phyloP scores from a whole-genome alignment of 2,888 invertebrate genomes.

The Heliothis peltigera region DNA sequence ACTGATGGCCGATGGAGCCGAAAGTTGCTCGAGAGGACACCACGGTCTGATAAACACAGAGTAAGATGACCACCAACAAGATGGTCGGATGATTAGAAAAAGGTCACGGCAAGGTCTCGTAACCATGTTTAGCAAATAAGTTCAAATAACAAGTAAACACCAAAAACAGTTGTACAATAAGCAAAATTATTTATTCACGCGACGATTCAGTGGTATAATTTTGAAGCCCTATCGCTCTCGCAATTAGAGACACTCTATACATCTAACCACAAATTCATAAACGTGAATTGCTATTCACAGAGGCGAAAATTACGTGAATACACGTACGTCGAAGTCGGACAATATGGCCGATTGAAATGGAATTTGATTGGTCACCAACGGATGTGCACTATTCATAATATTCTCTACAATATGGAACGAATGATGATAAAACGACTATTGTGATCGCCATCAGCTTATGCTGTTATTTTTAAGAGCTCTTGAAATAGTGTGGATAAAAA shows the following conservation, averaged over 20 bases:
- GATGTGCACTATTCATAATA: slow-evolving; percentile 53
- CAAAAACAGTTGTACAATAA: slow-evolving; percentile 7
- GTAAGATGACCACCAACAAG: no score
- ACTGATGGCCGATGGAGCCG: no score
- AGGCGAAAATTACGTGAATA: slow-evolving; percentile 26
- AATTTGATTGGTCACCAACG: slow-evolving; percentile 51
- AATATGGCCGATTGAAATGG: slow-evolving; percentile 48
- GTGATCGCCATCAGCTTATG: slow-evolving; percentile 3
- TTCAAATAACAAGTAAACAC: neutral
- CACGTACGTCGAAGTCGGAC: slow-evolving; percentile 27
- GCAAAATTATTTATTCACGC: slow-evolving; percentile 11
- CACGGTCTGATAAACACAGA: no score
- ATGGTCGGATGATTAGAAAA: no score
- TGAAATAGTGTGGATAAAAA: neutral
- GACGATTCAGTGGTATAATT: slow-evolving; percentile 18
- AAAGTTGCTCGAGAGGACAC: no score
- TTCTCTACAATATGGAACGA: slow-evolving; percentile 13
- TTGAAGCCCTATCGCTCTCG: slow-evolving; percentile 3
- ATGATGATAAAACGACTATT: slow-evolving; percentile 23
- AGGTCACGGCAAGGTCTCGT: no score
- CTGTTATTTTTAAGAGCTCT: neutral
- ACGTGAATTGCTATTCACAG: slow-evolving; percentile 34
- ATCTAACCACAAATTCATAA: slow-evolving; percentile 11
- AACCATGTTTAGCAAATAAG: neutral
- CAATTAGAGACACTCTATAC: slow-evolving; percentile 8